Conservation (phyloP, 2,888 invertebrate genomes). For the Trisateles emortualis region DNA sequence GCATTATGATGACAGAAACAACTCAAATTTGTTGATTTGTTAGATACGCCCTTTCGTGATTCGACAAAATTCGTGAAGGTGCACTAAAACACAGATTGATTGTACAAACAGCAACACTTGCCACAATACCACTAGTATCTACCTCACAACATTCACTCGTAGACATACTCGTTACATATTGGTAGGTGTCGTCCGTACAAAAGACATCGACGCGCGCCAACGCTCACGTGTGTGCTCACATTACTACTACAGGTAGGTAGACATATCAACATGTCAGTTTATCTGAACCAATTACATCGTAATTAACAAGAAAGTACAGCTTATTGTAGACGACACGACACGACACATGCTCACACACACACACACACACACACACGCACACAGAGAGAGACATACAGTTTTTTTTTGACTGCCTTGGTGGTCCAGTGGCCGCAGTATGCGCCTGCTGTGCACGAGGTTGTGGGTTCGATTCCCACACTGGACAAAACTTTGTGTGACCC, state of each 20-base stretch:
- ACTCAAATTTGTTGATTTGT: neutral
- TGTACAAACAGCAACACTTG: too few species aligned
- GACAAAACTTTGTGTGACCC: too few species aligned
- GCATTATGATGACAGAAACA: neutral
- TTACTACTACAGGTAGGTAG: neutral
- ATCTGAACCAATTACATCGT: neutral
- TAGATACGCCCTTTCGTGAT: neutral
- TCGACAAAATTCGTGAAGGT: too few species aligned
- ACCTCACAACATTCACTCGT: neutral
- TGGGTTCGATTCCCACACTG: too few species aligned
- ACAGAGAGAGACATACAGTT: too few species aligned
- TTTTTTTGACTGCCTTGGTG: too few species aligned
- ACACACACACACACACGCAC: neutral
- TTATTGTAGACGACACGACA: too few species aligned
- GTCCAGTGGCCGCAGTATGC: too few species aligned
- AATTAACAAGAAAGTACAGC: neutral
- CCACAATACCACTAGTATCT: too few species aligned
- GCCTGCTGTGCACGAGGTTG: too few species aligned
- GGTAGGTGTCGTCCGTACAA: slow-evolving; percentile 44
- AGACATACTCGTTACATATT: too few species aligned
- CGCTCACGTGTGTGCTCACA: neutral
- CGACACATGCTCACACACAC: neutral
- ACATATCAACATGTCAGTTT: neutral
- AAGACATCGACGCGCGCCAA: slow-evolving; percentile 63
- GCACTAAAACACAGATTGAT: too few species aligned